Percentiles rank a stretch among this genome's conserved stretches.
These are phyloP conservation scores for Ceratina australensis DNA, from an alignment of 1,140 invertebrate genomes.

Conservation along the genomic window DNA sequence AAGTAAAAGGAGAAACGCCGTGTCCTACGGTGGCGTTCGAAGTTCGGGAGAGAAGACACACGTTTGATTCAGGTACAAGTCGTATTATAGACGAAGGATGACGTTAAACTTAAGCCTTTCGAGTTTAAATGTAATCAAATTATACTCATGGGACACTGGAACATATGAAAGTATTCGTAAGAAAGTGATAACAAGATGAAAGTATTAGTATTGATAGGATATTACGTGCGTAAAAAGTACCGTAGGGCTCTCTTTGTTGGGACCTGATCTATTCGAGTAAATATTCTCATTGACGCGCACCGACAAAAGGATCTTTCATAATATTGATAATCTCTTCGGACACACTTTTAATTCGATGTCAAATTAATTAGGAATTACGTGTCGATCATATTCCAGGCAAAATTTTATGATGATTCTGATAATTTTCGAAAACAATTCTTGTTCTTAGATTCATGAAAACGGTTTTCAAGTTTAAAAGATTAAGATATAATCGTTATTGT, in stretches of 20 bases:
- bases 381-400: background rate
- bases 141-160: slow-evolving; percentile 31
- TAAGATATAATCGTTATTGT: no score
- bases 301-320: background rate
- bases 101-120: slow-evolving; percentile 24
- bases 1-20: no score
- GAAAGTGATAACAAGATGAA: slow-evolving; percentile 67
- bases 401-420: no score
- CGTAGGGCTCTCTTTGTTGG: slow-evolving; percentile 43
- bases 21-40: no score
- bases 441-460: no score
- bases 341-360: background rate
- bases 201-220: slow-evolving; percentile 49
- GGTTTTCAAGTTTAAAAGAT: no score
- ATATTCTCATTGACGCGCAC: slow-evolving; percentile 7
- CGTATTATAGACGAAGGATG: slow-evolving; percentile 24
- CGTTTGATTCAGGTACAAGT: slow-evolving; percentile 29
- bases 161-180: slow-evolving; percentile 74
- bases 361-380: background rate
- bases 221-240: slow-evolving; percentile 30
- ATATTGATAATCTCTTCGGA: slow-evolving; percentile 4
- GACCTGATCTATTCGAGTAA: slow-evolving; percentile 41
- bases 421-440: no score
- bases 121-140: slow-evolving; percentile 29
- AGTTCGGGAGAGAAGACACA: background rate